These are phyloP conservation scores for Quiscalus mexicanus DNA, from an alignment of 2,113 vertebrate genomes.

Conservation along the genomic window DNA sequence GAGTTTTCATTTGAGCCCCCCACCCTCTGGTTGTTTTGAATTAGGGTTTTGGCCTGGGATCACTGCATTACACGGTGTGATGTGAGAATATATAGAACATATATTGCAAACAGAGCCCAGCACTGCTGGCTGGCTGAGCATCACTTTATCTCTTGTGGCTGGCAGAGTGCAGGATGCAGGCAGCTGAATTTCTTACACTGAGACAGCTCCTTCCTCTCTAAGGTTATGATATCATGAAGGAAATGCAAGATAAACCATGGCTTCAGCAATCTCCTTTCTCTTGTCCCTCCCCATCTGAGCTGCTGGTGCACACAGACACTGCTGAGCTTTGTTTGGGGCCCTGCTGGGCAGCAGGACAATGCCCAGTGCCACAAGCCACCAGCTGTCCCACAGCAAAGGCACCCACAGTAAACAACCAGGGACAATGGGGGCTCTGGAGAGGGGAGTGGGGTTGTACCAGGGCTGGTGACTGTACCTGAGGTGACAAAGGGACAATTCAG, in stretches of 20 bases:
- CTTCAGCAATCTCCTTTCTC: background rate
- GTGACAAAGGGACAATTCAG: constrained; percentile 61
- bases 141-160: background rate
- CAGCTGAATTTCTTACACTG: background rate
- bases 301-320: background rate
- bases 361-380: constrained; percentile 52
- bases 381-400: background rate
- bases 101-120: background rate
- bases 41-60: background rate
- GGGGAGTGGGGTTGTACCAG: constrained; percentile 57
- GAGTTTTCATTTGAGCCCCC: background rate
- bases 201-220: background rate
- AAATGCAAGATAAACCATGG: background rate
- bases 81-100: background rate
- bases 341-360: background rate
- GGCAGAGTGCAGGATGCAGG: background rate
- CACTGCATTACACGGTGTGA: background rate
- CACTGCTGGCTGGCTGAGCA: background rate
- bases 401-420: constrained; percentile 49
- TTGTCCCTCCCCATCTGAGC: background rate
- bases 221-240: background rate
- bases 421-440: constrained; percentile 53
- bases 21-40: background rate
- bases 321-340: constrained; percentile 13
- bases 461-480: constrained; percentile 42